These are phyloP conservation scores for Psix sp. DNA, from an alignment of 1,140 invertebrate genomes.

Conservation along the genomic window DNA sequence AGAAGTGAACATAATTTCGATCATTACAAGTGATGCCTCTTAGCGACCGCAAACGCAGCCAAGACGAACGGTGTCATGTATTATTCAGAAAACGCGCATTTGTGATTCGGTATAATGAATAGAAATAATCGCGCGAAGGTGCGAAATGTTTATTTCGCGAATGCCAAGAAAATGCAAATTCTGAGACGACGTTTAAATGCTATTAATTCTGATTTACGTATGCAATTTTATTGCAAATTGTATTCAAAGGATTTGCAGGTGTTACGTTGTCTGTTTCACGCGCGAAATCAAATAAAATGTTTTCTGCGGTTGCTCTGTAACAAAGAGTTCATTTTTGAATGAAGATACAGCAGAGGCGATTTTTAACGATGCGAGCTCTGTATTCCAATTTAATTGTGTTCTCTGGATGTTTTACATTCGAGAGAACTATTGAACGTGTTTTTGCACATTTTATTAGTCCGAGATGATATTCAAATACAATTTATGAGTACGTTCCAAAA, in stretches of 20 bases:
- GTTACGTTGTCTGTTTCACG: conserved; percentile 13
- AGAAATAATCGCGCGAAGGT: conserved; percentile 35
- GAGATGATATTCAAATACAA: too few relatives aligned
- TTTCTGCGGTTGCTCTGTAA: neutral
- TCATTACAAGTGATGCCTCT: conserved; percentile 37
- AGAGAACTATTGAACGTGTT: too few relatives aligned
- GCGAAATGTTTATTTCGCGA: conserved; percentile 28
- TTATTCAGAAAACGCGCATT: conserved; percentile 36
- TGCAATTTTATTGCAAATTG: conserved; percentile 45
- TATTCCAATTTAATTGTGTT: too few relatives aligned
- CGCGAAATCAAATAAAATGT: conserved; percentile 16
- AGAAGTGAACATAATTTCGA: conserved; percentile 39
- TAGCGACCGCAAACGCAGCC: neutral
- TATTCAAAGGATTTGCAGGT: conserved; percentile 20
- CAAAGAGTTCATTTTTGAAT: conserved; percentile 7
- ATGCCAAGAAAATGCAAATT: conserved; percentile 22
- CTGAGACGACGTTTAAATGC: conserved; percentile 23
- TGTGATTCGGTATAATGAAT: conserved; percentile 19
- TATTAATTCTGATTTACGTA: conserved; percentile 42
- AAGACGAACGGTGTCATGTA: conserved; percentile 30
- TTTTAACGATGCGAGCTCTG: too few relatives aligned
- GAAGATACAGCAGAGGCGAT: too few relatives aligned
- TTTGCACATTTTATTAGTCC: too few relatives aligned
- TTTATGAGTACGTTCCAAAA: too few relatives aligned
- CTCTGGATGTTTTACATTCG: too few relatives aligned